A percentile compares a stretch with the other conserved stretches of the same genome.
These are phyloP conservation scores for Protophormia terraenovae DNA, from an alignment of 2,888 invertebrate genomes.

Conservation along the genomic window DNA sequence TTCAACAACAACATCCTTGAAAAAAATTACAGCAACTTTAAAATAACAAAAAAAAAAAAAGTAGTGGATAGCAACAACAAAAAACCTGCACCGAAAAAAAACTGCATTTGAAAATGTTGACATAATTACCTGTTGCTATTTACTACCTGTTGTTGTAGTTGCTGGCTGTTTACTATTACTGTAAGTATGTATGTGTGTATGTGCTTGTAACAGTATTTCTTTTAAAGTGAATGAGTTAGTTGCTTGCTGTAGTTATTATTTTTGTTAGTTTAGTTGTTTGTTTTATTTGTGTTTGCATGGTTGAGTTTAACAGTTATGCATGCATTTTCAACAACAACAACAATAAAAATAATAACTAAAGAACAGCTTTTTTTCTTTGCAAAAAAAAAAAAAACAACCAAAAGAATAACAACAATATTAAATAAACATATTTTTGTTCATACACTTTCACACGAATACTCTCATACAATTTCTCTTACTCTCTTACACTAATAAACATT, in stretches of 20 bases:
- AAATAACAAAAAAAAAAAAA: conserved; percentile 22
- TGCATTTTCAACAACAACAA: conserved; percentile 29
- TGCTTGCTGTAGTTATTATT: background rate
- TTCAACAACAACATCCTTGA: conserved; percentile 45
- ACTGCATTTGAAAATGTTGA: conserved; percentile 64
- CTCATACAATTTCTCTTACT: too few species aligned
- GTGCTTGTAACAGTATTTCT: too few species aligned
- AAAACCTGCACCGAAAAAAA: conserved; percentile 52
- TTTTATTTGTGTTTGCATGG: conserved; percentile 32
- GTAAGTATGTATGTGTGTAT: background rate
- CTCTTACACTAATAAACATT: background rate
- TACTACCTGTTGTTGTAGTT: conserved; percentile 49
- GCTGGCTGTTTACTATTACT: background rate
- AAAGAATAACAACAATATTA: background rate
- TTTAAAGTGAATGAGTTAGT: too few species aligned
- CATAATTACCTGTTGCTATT: conserved; percentile 63
- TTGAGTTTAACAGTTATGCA: conserved; percentile 53
- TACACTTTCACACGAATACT: conserved; percentile 31
- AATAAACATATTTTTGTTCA: conserved; percentile 1
- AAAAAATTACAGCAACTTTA: conserved; percentile 39
- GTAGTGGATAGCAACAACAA: too few species aligned
- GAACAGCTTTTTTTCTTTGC: conserved; percentile 31
- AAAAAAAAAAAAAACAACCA: background rate
- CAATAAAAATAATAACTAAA: conserved; percentile 11
- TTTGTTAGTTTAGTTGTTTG: background rate